Evolutionary conservation across 2,888 invertebrate genomes (phyloP), one percentile per base, ranked within the genome.

Genomic region (Sphaerophoria taeniata): DNA sequence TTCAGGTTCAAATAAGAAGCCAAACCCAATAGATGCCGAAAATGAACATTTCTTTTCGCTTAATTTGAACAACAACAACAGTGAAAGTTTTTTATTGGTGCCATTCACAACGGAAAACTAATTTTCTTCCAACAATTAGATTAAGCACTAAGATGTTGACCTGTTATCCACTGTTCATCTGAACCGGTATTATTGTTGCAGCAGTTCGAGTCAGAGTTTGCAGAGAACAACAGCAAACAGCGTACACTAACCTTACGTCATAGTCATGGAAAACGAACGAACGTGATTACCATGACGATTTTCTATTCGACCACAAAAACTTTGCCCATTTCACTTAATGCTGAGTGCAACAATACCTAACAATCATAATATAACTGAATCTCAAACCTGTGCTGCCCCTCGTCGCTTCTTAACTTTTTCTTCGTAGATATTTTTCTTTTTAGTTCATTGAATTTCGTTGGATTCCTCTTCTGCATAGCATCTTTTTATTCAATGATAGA

Each of bases 251-350:
- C 31, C 24, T 61, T 79, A 79, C 72, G 80, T 76, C 81, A 77
- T 53, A 73, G 56, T 12, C 9, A 39, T 9, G 9, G 9, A 6
- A 39, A 39, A 39, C 33, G 71, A 73, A 70, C 43, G 53, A 81
- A 81, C 76, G 81, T 85, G 85, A 85, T 81, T 85, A 85, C 58
- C 81, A 81, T 77, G 76, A 85, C 76, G 76, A 77, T 81, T 81
- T 70, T 72, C 73, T 58, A 53, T 65, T 72, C 69, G 72, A 65
- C 76, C 81, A 70, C 76, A 81, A 81, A 85, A 77, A 85, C 81
- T 85, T 81, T 81, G 58, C 73, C 81, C 76, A 85, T 85, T 85
- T 81, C 76, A 77, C 81, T 77, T 85, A 81, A 81, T 61, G 76
- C 53, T 73, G 73, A 81, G 53, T 77, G 85, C 85, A 85, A 85